These are phyloP conservation scores for Stichopus chloronotus DNA, from an alignment of 35 echinoderm and acorn worm genomes.

Conservation along the genomic window DNA sequence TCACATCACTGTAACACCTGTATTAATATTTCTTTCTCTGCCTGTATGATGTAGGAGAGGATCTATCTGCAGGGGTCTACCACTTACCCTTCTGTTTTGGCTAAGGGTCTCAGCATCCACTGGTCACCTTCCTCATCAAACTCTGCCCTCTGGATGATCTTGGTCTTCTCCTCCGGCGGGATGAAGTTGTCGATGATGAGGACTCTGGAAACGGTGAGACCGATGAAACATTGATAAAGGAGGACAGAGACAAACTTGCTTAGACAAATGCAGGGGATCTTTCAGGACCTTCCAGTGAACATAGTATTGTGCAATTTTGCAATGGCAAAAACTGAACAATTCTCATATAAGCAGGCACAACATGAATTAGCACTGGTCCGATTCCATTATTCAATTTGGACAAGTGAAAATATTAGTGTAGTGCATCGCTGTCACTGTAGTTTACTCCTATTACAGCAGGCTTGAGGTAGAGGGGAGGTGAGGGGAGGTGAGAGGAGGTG, in stretches of 20 bases:
- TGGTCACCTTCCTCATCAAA: slow-evolving; percentile 92
- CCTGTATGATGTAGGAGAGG: not conserved
- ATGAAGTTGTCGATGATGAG: slow-evolving; percentile 97
- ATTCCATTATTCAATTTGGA: too few species aligned
- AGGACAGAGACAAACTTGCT: not conserved
- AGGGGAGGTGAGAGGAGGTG: too few species aligned
- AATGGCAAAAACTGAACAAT: not conserved
- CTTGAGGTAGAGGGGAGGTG: too few species aligned
- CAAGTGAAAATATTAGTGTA: too few species aligned
- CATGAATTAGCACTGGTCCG: too few species aligned
- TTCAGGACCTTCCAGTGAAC: not conserved
- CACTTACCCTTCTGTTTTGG: slow-evolving; percentile 89
- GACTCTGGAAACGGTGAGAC: slow-evolving; percentile 61
- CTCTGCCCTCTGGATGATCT: slow-evolving; percentile 76
- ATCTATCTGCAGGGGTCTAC: not conserved
- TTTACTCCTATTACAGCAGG: too few species aligned
- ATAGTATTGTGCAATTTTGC: not conserved
- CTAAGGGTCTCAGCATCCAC: slow-evolving; percentile 80
- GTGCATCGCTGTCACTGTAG: too few species aligned
- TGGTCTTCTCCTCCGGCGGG: slow-evolving; percentile 89
- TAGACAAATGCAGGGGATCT: not conserved
- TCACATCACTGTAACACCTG: too few species aligned
- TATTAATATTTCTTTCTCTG: not conserved
- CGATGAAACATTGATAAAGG: not conserved
- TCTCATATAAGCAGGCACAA: too few species aligned